A percentile compares a stretch with the other conserved stretches of the same genome.
phyloP scores from a whole-genome alignment of 2,113 vertebrate species.

The Halcyon malimbica region DNA sequence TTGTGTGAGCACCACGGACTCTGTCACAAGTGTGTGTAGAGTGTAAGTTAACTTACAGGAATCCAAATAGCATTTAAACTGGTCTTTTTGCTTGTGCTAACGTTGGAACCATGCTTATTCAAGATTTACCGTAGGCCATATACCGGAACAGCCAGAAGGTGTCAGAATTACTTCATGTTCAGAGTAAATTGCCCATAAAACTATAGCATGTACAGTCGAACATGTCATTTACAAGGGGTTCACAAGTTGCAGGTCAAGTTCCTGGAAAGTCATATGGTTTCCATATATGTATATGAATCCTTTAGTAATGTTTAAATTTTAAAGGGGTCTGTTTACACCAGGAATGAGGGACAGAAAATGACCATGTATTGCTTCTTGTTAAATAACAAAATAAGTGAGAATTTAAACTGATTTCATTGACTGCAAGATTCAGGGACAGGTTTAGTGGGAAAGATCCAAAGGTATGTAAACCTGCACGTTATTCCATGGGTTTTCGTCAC shows the following conservation, averaged over 20 bases:
- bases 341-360: neutral
- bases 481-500: neutral
- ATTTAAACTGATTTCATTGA: neutral
- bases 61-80: neutral
- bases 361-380: neutral
- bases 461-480: neutral
- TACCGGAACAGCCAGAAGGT: neutral
- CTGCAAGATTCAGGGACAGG: neutral
- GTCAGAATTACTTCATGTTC: neutral
- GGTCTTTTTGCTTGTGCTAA: neutral
- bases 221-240: neutral
- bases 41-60: neutral
- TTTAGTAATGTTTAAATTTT: neutral
- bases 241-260: neutral
- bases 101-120: fast-evolving
- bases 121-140: fast-evolving
- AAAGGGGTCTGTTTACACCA: neutral
- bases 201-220: too few species aligned
- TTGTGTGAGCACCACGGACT: neutral
- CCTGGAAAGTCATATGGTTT: neutral
- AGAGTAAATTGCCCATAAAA: neutral
- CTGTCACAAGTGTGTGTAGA: neutral
- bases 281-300: too few species aligned
- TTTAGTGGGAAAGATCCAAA: neutral
- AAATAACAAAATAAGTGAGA: neutral